Percentiles rank a stretch among this genome's conserved stretches.
Conservation (phyloP, 1,140 invertebrate genomes). For the Laodelphax striatellus region DNA sequence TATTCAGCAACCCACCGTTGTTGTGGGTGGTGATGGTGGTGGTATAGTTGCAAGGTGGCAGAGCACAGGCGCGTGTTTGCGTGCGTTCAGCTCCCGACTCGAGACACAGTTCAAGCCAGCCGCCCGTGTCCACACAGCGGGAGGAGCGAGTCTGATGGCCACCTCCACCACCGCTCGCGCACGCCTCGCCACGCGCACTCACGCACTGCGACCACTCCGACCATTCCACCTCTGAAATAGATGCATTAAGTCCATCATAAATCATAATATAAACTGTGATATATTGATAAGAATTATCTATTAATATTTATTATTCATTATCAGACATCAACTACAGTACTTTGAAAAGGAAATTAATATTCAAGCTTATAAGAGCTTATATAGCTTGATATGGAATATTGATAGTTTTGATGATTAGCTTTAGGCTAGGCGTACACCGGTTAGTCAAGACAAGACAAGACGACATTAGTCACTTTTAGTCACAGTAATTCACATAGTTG, state of each 20-base stretch:
- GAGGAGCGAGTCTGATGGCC: constrained; percentile 22
- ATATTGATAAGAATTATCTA: too few relatives aligned
- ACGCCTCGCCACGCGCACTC: constrained; percentile 20
- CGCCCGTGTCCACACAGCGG: constrained; percentile 18
- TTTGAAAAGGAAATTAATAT: too few relatives aligned
- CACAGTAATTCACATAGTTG: too few relatives aligned
- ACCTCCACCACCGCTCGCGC: constrained; percentile 21
- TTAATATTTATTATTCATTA: too few relatives aligned
- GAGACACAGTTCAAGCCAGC: constrained; percentile 18
- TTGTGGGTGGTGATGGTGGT: neutral
- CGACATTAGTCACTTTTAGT: too few relatives aligned
- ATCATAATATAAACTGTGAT: too few relatives aligned
- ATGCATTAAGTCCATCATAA: neutral
- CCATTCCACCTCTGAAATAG: constrained; percentile 22
- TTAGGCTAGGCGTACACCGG: too few relatives aligned
- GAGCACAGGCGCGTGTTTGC: constrained; percentile 21
- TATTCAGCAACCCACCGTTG: neutral
- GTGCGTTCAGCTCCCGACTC: constrained; percentile 18
- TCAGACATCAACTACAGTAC: too few relatives aligned
- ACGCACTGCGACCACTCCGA: constrained; percentile 24
- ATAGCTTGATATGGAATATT: too few relatives aligned
- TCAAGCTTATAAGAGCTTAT: too few relatives aligned
- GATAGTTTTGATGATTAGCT: too few relatives aligned
- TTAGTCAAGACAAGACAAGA: too few relatives aligned
- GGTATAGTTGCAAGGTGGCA: constrained; percentile 7